These are phyloP conservation scores for Coilia nasus DNA, from an alignment of 2,797 vertebrate genomes.

Conservation along the genomic window DNA sequence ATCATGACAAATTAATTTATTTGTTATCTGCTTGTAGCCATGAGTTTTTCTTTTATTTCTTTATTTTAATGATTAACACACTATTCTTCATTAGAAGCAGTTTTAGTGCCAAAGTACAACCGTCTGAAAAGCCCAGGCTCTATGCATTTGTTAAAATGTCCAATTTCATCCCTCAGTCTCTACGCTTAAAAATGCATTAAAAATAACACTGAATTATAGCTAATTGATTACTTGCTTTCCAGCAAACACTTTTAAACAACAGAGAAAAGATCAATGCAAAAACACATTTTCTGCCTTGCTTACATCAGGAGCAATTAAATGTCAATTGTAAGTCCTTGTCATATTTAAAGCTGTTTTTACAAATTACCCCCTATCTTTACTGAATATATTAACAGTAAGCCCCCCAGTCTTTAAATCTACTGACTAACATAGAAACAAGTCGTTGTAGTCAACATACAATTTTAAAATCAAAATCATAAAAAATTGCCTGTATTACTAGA, in stretches of 20 bases:
- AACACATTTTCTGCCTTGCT: not conserved
- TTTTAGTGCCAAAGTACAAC: not conserved
- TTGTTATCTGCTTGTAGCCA: not conserved
- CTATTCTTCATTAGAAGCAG: not conserved
- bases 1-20: not conserved
- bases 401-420: not conserved
- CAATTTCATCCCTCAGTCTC: not conserved
- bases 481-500: not conserved
- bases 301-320: not conserved
- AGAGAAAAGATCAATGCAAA: not conserved
- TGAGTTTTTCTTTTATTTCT: not conserved
- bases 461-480: not conserved
- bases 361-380: not conserved
- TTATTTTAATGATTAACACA: not conserved
- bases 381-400: not conserved
- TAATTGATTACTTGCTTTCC: slow-evolving; percentile 2
- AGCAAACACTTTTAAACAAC: slow-evolving; percentile 1
- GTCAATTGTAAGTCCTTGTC: not conserved
- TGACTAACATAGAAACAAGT: not conserved
- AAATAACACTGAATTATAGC: not conserved
- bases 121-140: not conserved
- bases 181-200: not conserved
- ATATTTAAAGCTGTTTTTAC: not conserved
- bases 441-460: not conserved
- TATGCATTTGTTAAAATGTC: not conserved